A percentile compares a stretch with the other conserved stretches of the same genome.
phyloP scores from a whole-genome alignment of 2,797 vertebrate species.

The Chelon auratus region DNA sequence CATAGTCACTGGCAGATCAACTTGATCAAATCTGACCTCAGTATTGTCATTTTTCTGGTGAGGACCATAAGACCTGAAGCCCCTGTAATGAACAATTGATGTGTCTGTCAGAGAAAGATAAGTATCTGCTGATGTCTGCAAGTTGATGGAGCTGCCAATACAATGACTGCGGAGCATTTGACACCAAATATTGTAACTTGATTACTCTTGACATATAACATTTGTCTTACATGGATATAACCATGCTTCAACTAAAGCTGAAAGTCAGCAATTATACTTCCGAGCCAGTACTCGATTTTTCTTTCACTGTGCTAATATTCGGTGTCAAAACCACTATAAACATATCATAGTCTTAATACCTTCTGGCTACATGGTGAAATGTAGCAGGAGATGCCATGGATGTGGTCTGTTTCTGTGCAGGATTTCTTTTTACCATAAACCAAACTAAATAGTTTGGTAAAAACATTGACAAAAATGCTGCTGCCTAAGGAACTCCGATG shows the following conservation, averaged over 20 bases:
- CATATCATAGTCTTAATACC: neutral
- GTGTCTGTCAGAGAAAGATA: too few species aligned
- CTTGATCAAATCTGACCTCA: too few species aligned
- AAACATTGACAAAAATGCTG: neutral
- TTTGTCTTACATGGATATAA: neutral
- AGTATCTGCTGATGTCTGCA: too few species aligned
- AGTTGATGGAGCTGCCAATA: too few species aligned
- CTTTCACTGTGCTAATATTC: neutral
- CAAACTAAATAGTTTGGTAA: constrained; percentile 28
- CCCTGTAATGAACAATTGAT: too few species aligned
- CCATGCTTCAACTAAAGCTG: constrained; percentile 2
- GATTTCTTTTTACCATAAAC: constrained; percentile 20
- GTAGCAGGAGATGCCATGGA: constrained; percentile 4
- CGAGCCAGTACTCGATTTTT: neutral
- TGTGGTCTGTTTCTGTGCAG: constrained; percentile 7
- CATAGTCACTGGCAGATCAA: too few species aligned
- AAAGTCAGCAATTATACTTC: neutral
- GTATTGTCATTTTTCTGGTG: too few species aligned
- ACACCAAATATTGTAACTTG: neutral
- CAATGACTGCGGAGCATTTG: neutral
- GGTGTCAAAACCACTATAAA: neutral
- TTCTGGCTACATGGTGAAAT: constrained; percentile 5
- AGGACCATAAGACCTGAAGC: too few species aligned
- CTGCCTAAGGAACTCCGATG: constrained; percentile 16
- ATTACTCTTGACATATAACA: neutral